A percentile compares a stretch with the other conserved stretches of the same genome.
phyloP scores from a whole-genome alignment of 2,113 vertebrate species.

The Podilymbus podiceps region DNA sequence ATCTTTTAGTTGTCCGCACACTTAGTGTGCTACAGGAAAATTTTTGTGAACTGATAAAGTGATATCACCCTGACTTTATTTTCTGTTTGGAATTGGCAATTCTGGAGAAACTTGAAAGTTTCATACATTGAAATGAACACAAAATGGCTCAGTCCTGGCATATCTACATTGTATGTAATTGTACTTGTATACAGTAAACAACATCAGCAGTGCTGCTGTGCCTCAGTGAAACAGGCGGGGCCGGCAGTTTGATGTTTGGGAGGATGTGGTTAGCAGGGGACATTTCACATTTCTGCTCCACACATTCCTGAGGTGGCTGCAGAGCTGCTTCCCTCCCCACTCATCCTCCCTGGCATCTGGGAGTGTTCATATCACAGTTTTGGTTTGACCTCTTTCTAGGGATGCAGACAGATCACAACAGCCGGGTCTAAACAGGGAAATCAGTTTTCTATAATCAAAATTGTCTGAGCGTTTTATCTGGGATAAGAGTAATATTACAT shows the following conservation, averaged over 20 bases:
- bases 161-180: neutral
- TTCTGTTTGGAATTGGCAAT: neutral
- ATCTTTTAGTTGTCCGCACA: neutral
- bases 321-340: neutral
- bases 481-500: neutral
- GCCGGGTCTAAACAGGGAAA: neutral
- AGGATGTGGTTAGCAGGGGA: neutral
- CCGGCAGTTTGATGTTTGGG: neutral
- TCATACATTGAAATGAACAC: neutral
- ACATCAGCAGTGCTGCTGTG: neutral
- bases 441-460: neutral
- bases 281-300: neutral
- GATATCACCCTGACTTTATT: neutral
- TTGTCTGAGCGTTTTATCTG: neutral
- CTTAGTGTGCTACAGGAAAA: neutral
- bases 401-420: neutral
- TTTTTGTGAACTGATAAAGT: neutral
- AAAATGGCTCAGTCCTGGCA: neutral
- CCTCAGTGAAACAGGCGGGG: neutral
- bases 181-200: neutral
- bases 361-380: neutral
- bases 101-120: neutral
- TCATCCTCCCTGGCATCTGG: neutral
- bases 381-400: neutral
- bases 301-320: neutral